Evolutionary conservation across 2,888 invertebrate genomes (phyloP).

Genomic region (Nesidiocoris tenuis): DNA sequence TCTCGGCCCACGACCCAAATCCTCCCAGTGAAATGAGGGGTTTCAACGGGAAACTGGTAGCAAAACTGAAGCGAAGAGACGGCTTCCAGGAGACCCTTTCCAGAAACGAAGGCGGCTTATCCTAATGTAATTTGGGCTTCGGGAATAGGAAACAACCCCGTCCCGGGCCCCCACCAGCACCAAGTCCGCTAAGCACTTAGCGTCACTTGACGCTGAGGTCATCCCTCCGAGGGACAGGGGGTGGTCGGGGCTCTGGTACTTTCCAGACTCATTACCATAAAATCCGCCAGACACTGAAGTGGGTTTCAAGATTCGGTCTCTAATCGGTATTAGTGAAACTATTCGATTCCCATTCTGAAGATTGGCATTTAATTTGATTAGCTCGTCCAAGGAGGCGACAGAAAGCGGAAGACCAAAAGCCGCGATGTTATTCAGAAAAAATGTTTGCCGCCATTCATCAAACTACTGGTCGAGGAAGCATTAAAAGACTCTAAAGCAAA

Average conservation of each 20-base stretch:
- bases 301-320: neutral
- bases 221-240: neutral
- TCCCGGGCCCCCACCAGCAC: neutral
- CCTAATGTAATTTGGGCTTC: neutral
- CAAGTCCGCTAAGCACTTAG: neutral
- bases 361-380: neutral
- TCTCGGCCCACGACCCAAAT: neutral
- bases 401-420: too few relatives aligned
- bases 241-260: neutral
- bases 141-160: neutral
- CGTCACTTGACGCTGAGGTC: neutral
- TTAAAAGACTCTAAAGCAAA: too few relatives aligned
- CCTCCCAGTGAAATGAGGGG: neutral
- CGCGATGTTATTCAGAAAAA: too few relatives aligned
- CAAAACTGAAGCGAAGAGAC: neutral
- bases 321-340: neutral
- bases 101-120: neutral
- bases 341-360: neutral
- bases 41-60: neutral
- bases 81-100: neutral
- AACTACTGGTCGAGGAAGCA: too few relatives aligned
- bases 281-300: neutral
- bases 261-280: neutral
- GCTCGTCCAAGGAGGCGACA: too few relatives aligned
- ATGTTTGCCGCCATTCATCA: too few relatives aligned